A percentile compares a stretch with the other conserved stretches of the same genome.
phyloP scores from a whole-genome alignment of 2,113 vertebrate species.

The Ornithorhynchus anatinus region DNA sequence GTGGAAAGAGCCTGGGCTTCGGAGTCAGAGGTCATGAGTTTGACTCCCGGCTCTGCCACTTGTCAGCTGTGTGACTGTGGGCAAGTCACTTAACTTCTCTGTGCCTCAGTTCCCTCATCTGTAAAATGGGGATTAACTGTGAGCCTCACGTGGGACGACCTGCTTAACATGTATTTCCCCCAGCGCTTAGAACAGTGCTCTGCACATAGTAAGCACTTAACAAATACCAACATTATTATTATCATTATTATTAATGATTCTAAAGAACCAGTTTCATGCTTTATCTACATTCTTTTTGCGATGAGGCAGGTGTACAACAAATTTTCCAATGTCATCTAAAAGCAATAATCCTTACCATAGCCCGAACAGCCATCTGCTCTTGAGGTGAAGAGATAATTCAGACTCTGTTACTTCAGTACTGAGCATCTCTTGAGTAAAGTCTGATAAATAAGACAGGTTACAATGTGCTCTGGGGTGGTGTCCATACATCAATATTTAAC shows the following conservation, averaged over 20 bases:
- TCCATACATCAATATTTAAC: slow-evolving; percentile 59
- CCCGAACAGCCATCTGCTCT: slow-evolving; percentile 68
- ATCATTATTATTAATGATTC: slow-evolving; percentile 59
- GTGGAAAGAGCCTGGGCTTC: no score
- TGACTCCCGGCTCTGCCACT: no score
- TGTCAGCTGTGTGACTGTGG: no score
- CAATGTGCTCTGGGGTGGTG: slow-evolving; percentile 3
- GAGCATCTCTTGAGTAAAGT: slow-evolving; percentile 50
- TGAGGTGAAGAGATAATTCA: slow-evolving; percentile 66
- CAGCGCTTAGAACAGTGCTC: no score
- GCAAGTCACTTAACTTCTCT: no score
- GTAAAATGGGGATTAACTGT: no score
- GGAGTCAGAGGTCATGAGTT: no score
- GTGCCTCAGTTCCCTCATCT: no score
- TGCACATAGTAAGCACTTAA: no score
- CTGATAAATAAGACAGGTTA: slow-evolving; percentile 72
- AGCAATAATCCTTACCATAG: slow-evolving; percentile 65
- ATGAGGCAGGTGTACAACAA: slow-evolving; percentile 70
- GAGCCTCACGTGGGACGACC: no score
- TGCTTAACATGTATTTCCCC: no score
- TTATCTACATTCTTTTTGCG: slow-evolving; percentile 47
- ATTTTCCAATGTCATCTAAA: slow-evolving; percentile 35
- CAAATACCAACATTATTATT: no score
- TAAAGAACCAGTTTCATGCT: slow-evolving; percentile 43
- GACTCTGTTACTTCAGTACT: slow-evolving; percentile 40